Evolutionary conservation across 2,888 invertebrate genomes (phyloP).

Genomic region (Nasonovia ribisnigri): DNA sequence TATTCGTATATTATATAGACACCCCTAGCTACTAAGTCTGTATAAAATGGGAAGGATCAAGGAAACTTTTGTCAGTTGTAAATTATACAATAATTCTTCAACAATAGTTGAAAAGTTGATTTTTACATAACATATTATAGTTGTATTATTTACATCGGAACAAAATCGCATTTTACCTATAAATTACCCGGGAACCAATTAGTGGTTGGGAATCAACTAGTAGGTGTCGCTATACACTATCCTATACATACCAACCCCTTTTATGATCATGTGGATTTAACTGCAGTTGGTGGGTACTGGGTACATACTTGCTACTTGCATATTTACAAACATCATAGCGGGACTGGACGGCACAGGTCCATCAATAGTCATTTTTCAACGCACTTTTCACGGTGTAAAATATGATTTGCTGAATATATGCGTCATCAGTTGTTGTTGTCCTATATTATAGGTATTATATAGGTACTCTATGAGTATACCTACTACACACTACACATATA

Average conservation of each 20-base stretch:
- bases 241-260: neutral
- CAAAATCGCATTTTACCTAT: neutral
- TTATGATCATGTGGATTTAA: neutral
- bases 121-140: no score
- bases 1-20: neutral
- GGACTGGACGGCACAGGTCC: neutral
- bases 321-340: neutral
- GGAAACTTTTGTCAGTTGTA: neutral
- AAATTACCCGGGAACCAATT: neutral
- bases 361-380: neutral
- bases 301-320: neutral
- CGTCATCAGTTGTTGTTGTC: neutral
- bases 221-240: neutral
- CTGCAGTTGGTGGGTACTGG: neutral
- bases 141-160: neutral
- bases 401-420: neutral
- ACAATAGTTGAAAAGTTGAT: neutral
- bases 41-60: neutral
- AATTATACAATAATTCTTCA: neutral
- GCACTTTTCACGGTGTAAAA: neutral
- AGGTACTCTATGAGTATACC: neutral
- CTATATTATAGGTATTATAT: neutral
- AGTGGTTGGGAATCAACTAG: neutral
- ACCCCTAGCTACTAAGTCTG: neutral
- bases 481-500: neutral